Evolutionary conservation across 2,888 invertebrate species (phyloP).

Genomic region (Macaria liturata): DNA sequence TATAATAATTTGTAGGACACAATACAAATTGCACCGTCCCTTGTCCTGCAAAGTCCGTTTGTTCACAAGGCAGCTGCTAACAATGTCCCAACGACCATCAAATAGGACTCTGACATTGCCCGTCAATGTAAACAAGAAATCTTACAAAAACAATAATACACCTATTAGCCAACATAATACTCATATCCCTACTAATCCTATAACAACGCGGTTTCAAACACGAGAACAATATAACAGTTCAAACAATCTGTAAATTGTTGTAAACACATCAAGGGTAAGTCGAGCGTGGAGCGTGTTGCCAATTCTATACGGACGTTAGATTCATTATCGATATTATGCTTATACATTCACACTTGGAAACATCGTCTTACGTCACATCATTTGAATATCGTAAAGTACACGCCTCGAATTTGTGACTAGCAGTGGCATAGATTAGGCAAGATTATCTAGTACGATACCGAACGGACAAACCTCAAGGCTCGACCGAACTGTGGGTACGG

Average conservation of each 20-base stretch:
- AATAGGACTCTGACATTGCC: background rate
- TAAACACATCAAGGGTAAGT: conserved; percentile 25
- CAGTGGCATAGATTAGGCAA: no score
- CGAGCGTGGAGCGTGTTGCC: conserved; percentile 14
- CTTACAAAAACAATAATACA: conserved; percentile 3
- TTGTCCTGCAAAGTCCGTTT: no score
- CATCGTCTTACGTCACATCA: conserved; percentile 12
- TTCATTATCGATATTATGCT: conserved; percentile 10
- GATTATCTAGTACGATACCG: no score
- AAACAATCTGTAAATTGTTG: conserved; percentile 26
- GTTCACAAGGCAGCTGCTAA: no score
- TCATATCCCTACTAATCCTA: conserved; percentile 6
- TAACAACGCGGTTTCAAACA: conserved; percentile 13
- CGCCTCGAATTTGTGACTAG: conserved; percentile 9
- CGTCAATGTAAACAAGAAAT: background rate
- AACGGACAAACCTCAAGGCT: conserved; percentile 3
- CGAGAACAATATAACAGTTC: conserved; percentile 21
- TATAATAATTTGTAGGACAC: no score
- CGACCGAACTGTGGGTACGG: background rate
- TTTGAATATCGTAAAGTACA: conserved; percentile 21
- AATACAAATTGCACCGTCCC: no score
- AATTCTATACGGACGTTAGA: conserved; percentile 13
- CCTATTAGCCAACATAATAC: background rate
- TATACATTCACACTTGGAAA: conserved; percentile 8
- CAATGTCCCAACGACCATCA: background rate